Evolutionary conservation across 2,888 invertebrate species (phyloP), one percentile per base, ranked within the genome.

Genomic region (Resseliella maxima): DNA sequence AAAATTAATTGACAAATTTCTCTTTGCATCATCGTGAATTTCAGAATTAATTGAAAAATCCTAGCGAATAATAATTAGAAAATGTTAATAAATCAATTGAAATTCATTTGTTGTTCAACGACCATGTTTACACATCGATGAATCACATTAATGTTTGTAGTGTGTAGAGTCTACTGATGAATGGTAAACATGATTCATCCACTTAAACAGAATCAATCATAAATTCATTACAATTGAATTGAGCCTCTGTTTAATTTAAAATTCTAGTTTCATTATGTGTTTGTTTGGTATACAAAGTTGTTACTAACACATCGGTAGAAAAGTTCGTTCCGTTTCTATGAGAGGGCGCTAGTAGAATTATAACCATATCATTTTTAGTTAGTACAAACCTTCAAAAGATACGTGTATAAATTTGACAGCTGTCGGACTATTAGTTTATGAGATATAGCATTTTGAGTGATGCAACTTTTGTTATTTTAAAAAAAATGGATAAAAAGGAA

Each of bases 11-110:
- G 72, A 72, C 31, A 27, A 72, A 72, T 72, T 72, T 72, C 31
- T 3, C 31, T 31, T 1, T 59, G 72, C 72, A 72, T 72, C 31
- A 31, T 18, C 31, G 15, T 35, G 72, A 31, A 72, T 72, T n/a
- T n/a, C n/a, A n/a, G n/a, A n/a, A 72, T 31, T 31, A 72, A 72
- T 72, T 72, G 72, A 72, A 72, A 72, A 72, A 72, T 72, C 31
- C 72, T 72, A 31, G 1, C 31, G 3, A 27, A 27, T n/a, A n/a
- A n/a, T n/a, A n/a, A n/a, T n/a, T n/a, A n/a, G n/a, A n/a, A n/a
- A n/a, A n/a, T n/a, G n/a, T n/a, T n/a, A n/a, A n/a, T n/a, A n/a
- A n/a, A n/a, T 72, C 72, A 72, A 72, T 72, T 72, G 31, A 31
- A 72, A 72, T 27, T 35, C 72, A 31, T 27, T 72, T 72, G 5